A percentile compares a stretch with the other conserved stretches of the same genome.
Conservation (phyloP, 2,797 vertebrate species). For the Sebastes melanostomus region DNA sequence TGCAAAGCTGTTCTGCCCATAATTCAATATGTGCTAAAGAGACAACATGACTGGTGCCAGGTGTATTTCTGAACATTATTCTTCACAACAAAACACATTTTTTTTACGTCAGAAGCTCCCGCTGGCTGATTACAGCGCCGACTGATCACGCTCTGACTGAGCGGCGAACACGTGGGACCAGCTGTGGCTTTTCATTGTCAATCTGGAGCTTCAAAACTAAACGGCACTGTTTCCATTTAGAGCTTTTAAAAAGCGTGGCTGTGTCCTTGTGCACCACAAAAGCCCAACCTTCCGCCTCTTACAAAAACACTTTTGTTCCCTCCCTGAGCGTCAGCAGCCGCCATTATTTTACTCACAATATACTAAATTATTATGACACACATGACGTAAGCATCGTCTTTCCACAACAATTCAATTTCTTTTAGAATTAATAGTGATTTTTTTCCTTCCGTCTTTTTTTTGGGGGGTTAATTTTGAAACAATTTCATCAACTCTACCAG, state of each 20-base stretch:
- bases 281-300: background rate
- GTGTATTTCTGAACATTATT: background rate
- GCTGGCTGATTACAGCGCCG: background rate
- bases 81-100: background rate
- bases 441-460: background rate
- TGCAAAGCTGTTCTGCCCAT: background rate
- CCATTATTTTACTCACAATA: conserved; percentile 3
- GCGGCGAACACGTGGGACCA: conserved; percentile 4
- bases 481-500: background rate
- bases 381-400: background rate
- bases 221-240: background rate
- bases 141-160: background rate
- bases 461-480: background rate
- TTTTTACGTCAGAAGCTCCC: background rate
- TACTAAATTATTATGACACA: background rate
- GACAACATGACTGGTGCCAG: background rate
- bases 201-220: background rate
- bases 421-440: background rate
- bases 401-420: background rate
- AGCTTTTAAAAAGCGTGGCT: background rate
- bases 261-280: background rate
- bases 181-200: background rate
- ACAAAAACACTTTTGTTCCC: background rate
- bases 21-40: background rate
- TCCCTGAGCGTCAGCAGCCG: background rate